A percentile compares a stretch with the other conserved stretches of the same genome.
Evolutionary conservation across 2,888 invertebrate genomes (phyloP).

Genomic region (Neoitamus cyanurus): DNA sequence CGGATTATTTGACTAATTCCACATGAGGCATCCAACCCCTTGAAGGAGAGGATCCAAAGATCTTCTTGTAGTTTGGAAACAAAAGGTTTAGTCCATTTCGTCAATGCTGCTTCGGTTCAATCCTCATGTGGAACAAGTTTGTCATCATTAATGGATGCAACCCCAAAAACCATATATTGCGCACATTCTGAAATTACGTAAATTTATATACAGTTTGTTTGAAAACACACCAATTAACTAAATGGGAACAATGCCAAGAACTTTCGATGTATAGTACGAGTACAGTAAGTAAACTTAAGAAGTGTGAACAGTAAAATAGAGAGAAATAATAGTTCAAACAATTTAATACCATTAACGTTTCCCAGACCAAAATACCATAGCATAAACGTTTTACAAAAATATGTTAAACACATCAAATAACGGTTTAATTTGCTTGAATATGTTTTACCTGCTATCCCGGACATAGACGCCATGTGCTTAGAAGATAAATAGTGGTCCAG

Average conservation of each 20-base stretch:
- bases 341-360: background rate
- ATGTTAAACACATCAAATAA: constrained; percentile 1
- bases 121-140: background rate
- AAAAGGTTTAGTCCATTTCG: no score
- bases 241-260: background rate
- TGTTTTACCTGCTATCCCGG: background rate
- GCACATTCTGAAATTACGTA: background rate
- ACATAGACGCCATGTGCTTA: background rate
- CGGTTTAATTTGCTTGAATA: background rate
- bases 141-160: background rate
- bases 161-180: background rate
- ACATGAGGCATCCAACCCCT: background rate
- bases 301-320: background rate
- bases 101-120: no score
- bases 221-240: background rate
- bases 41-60: no score
- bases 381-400: background rate
- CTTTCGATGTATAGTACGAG: background rate
- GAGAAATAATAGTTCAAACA: background rate
- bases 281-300: background rate
- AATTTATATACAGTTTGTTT: background rate
- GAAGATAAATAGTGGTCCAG: constrained; percentile 1
- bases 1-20: background rate
- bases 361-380: background rate
- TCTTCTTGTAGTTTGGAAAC: background rate